Base-by-base conservation (phyloP, 1,140 invertebrate species). In the Holcopasites calliopsidis region DNA sequence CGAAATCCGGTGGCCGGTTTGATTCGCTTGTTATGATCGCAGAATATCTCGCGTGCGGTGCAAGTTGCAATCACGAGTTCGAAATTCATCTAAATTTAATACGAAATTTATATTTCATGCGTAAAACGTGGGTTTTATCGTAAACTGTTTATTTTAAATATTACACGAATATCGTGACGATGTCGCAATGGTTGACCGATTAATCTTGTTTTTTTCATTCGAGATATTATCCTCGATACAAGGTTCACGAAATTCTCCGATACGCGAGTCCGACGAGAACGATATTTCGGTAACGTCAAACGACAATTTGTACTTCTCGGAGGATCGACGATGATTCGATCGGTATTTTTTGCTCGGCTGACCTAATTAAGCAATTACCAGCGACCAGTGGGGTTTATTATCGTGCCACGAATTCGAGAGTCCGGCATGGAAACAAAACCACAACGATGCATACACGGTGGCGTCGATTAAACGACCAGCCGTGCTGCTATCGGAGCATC, bases 291-390 rank as follows among this genome's bases (percentile, higher is more conserved):
- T n/a, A n/a, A n/a, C n/a, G 44, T 65, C 26, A 70, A 66, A 71
- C 64, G 33, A 23, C 35, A 65, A 62, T 75, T 71, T 33, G 65
- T 57, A 44, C n/a, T 40, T 68, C 66, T 16, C 42, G n/a, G 31
- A 47, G 47, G 35, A 23, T 23, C 58, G 62, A 31, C 23, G 57
- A 81, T 65, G 26, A 58, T 68, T 42, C 47, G 44, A 54, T 81
- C 33, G 57, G 52, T 58, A 69, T 42, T 75, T 81, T 78, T 78
- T 66, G 68, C 16, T 33, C 23, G 40, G 44, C 18, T 52, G 70
- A 82, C 76, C 81, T 57, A 82, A 83, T 83, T 82, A 78, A 60
- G 61, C 54, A 79, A 83, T 79, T 82, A 66, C 54, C 40, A 66
- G 13, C 10, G 26, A 10, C 21, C 33, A 62, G 31, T 71, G 50